Conservation (phyloP, 1,140 invertebrate species). For the Heliconius hewitsoni region DNA sequence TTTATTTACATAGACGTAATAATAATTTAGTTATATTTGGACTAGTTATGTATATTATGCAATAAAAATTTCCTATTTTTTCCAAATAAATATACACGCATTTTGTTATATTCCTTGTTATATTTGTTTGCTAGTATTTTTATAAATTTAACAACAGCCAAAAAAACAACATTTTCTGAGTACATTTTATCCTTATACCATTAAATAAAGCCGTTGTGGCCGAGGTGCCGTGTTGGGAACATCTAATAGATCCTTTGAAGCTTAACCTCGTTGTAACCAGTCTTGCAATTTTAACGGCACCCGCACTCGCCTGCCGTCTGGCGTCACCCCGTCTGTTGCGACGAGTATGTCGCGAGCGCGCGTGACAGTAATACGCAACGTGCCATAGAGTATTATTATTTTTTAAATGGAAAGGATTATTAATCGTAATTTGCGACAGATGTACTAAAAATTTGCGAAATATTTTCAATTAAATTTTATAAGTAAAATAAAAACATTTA, state of each 20-base stretch:
- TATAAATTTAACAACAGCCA: background rate
- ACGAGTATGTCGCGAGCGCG: slow-evolving; percentile 9
- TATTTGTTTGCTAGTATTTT: no score
- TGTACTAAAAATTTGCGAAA: background rate
- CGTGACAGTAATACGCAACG: slow-evolving; percentile 36
- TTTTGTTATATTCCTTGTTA: background rate
- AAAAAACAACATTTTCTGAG: background rate
- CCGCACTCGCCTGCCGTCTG: slow-evolving; percentile 20
- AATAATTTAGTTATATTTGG: background rate
- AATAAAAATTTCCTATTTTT: background rate
- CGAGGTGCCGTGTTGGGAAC: background rate
- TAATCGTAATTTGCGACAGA: background rate
- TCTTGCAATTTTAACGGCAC: slow-evolving; percentile 36
- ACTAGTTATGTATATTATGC: background rate
- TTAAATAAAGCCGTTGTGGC: background rate
- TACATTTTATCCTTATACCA: background rate
- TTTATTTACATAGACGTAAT: slow-evolving; percentile 9
- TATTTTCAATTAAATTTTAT: background rate
- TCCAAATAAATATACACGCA: background rate
- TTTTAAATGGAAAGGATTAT: background rate
- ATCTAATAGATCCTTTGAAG: slow-evolving; percentile 17
- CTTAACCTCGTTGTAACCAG: slow-evolving; percentile 31
- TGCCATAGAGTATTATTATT: slow-evolving; percentile 11
- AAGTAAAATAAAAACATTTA: no score
- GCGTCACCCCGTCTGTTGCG: slow-evolving; percentile 40